These are phyloP conservation scores for Montipora efflorescens DNA, from an alignment of 64 coral and sea anemone genomes.

Conservation along the genomic window DNA sequence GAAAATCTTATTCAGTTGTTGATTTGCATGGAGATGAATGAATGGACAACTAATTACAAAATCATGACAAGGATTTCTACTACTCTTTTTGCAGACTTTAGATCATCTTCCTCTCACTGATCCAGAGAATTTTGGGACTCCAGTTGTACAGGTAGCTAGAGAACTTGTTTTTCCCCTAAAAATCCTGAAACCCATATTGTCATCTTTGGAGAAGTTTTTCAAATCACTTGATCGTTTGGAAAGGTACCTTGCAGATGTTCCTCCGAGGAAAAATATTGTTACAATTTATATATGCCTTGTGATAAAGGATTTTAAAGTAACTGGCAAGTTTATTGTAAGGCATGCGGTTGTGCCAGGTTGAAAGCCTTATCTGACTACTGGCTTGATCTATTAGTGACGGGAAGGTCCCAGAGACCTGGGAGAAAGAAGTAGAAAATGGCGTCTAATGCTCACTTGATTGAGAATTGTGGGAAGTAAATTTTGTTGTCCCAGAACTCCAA, in stretches of 20 bases:
- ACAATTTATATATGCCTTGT: too few relatives aligned
- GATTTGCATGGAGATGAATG: neutral
- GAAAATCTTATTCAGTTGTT: neutral
- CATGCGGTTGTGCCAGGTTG: too few relatives aligned
- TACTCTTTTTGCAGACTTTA: constrained; percentile 76
- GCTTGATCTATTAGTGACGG: too few relatives aligned
- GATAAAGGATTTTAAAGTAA: too few relatives aligned
- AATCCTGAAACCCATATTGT: neutral
- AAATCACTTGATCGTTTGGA: neutral
- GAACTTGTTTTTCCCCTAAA: neutral
- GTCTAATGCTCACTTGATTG: too few relatives aligned
- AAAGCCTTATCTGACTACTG: too few relatives aligned
- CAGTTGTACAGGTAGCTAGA: constrained; percentile 90
- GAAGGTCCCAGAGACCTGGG: too few relatives aligned
- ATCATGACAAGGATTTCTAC: neutral
- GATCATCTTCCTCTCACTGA: constrained; percentile 97
- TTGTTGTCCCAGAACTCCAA: neutral
- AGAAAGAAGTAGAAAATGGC: too few relatives aligned
- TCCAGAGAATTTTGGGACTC: constrained; percentile 99
- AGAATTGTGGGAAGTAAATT: too few relatives aligned
- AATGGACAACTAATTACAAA: neutral
- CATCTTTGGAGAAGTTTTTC: neutral
- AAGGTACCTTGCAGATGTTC: neutral
- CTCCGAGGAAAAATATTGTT: neutral
- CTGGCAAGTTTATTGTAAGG: too few relatives aligned